These are phyloP conservation scores for Bubo bubo DNA, from an alignment of 2,113 vertebrate genomes.

Conservation along the genomic window DNA sequence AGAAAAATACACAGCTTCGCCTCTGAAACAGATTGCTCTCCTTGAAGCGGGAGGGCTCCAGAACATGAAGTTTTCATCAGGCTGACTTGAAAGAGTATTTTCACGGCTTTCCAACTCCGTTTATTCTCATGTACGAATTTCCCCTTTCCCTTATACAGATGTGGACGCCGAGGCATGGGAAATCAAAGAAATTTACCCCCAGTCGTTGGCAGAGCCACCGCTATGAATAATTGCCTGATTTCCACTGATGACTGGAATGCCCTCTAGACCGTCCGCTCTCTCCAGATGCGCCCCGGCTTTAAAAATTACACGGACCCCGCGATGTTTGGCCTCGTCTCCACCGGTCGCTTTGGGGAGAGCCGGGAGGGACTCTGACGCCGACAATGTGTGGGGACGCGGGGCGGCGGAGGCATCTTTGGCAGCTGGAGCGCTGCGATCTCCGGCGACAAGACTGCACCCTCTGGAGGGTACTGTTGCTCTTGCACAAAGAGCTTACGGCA, in stretches of 20 bases:
- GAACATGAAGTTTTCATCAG: slow-evolving; percentile 67
- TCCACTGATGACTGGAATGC: not conserved
- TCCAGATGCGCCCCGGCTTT: slow-evolving; percentile 14
- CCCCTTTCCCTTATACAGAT: slow-evolving; percentile 24
- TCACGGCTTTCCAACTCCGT: slow-evolving; percentile 37
- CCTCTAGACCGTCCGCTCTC: not conserved
- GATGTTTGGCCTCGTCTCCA: not conserved
- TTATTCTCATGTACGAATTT: not conserved
- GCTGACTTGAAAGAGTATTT: slow-evolving; percentile 60
- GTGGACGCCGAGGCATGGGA: slow-evolving; percentile 44
- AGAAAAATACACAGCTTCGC: slow-evolving; percentile 62
- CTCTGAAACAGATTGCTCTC: slow-evolving; percentile 57
- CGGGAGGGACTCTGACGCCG: not conserved
- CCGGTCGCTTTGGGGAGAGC: not conserved
- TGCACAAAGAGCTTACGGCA: rapidly evolving
- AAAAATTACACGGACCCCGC: not conserved
- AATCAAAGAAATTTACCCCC: slow-evolving; percentile 45
- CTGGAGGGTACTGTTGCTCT: slow-evolving; percentile 30
- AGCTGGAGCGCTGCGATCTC: not conserved
- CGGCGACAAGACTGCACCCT: slow-evolving; percentile 24
- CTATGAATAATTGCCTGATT: slow-evolving; percentile 34
- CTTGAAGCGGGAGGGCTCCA: slow-evolving; percentile 40
- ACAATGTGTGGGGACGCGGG: not conserved
- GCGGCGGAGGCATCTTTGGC: not conserved
- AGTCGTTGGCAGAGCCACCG: slow-evolving; percentile 19